These are phyloP conservation scores for Ianthella basta DNA, from an alignment of 37 sponge, comb jelly and placozoan species.

Conservation along the genomic window DNA sequence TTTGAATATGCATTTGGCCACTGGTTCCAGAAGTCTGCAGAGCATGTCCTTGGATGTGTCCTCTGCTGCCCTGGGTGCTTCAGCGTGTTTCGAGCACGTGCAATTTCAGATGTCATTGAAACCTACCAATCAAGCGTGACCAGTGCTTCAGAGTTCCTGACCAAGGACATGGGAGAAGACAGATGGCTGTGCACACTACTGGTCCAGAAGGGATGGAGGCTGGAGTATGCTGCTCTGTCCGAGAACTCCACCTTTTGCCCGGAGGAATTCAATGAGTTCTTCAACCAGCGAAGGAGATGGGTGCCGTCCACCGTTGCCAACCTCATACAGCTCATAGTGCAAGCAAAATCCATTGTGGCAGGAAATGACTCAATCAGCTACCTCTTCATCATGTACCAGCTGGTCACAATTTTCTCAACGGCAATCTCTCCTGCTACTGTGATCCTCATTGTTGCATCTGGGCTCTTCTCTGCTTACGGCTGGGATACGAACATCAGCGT, in stretches of 20 bases:
- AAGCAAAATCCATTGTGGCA: slow-evolving; percentile 40
- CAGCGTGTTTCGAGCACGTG: slow-evolving; percentile 78
- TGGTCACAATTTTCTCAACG: slow-evolving; percentile 73
- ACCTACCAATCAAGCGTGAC: slow-evolving; percentile 69
- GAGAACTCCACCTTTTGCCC: slow-evolving; percentile 84
- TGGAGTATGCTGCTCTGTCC: slow-evolving; percentile 82
- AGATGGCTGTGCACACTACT: slow-evolving; percentile 95
- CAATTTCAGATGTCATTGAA: slow-evolving; percentile 66
- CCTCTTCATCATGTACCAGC: slow-evolving; percentile 75
- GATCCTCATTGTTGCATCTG: slow-evolving; percentile 73
- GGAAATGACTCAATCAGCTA: slow-evolving; percentile 69
- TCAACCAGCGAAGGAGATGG: slow-evolving; percentile 89
- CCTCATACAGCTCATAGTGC: slow-evolving; percentile 50
- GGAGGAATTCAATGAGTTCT: slow-evolving; percentile 81
- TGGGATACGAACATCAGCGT: not conserved
- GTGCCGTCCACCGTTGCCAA: slow-evolving; percentile 91
- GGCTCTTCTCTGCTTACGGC: slow-evolving; percentile 52
- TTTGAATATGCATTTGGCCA: slow-evolving; percentile 91
- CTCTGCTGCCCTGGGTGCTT: slow-evolving; percentile 94
- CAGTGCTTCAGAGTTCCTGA: slow-evolving; percentile 81
- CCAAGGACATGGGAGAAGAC: slow-evolving; percentile 96
- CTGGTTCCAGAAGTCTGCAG: slow-evolving; percentile 86
- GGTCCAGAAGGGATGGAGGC: slow-evolving; percentile 81
- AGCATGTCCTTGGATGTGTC: slow-evolving; percentile 87
- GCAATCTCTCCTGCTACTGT: slow-evolving; percentile 81